Conservation (phyloP, 2,113 vertebrate genomes). For the Nipponia nippon region DNA sequence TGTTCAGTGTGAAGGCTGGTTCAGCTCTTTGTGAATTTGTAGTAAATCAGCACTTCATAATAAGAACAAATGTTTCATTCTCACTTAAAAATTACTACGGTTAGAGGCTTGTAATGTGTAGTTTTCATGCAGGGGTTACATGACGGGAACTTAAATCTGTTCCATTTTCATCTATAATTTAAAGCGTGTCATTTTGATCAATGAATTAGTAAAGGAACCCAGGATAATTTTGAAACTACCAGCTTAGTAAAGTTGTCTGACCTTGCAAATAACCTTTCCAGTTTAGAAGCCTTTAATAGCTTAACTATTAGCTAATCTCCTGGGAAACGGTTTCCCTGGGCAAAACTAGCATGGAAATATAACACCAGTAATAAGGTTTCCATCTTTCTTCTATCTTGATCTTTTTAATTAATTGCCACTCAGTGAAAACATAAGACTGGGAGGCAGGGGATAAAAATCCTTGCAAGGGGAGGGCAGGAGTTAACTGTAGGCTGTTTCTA, state of each 20-base stretch:
- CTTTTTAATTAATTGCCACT: constrained; percentile 55
- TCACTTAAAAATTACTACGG: constrained; percentile 35
- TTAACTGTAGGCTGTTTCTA: not conserved
- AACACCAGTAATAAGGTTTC: constrained; percentile 53
- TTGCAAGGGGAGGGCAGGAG: not conserved
- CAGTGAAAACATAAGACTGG: constrained; percentile 23
- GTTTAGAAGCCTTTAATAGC: constrained; percentile 63
- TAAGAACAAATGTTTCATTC: constrained; percentile 52
- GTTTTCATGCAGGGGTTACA: constrained; percentile 34
- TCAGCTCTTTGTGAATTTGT: constrained; percentile 40
- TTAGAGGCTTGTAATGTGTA: constrained; percentile 21
- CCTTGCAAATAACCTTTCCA: constrained; percentile 54
- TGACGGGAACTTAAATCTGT: constrained; percentile 25
- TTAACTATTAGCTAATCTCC: constrained; percentile 60
- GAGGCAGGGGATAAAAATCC: not conserved
- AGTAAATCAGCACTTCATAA: constrained; percentile 56
- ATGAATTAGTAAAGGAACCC: constrained; percentile 58
- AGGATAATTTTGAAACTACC: constrained; percentile 55
- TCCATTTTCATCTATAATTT: constrained; percentile 64
- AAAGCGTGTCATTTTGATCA: constrained; percentile 62
- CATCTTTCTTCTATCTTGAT: constrained; percentile 60
- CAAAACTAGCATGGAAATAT: constrained; percentile 40
- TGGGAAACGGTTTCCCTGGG: constrained; percentile 38
- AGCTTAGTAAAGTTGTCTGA: constrained; percentile 53
- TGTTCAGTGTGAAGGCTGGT: not conserved